Conservation (phyloP, 2,797 vertebrate species). For the Phrynocephalus forsythii region DNA sequence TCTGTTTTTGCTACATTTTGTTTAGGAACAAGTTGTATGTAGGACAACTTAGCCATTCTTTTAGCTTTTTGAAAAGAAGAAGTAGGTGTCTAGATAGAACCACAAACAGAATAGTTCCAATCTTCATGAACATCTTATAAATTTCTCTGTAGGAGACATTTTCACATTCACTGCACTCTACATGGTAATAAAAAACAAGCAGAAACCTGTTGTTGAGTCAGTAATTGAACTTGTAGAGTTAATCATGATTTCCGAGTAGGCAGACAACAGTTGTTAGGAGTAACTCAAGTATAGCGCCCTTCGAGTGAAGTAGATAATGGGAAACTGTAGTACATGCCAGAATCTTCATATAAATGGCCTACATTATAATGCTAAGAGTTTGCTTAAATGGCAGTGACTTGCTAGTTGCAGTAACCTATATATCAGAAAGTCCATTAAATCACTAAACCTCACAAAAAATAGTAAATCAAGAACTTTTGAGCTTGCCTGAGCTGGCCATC, state of each 20-base stretch:
- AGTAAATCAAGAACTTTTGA: constrained; percentile 52
- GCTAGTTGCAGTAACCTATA: constrained; percentile 21
- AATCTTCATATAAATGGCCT: not conserved
- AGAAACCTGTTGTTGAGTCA: constrained; percentile 10
- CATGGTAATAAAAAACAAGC: not conserved
- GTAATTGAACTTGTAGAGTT: constrained; percentile 7
- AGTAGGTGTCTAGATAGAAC: not conserved
- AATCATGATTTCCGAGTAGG: not conserved
- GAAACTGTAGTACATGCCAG: not conserved
- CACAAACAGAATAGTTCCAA: not conserved
- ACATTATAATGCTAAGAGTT: not conserved
- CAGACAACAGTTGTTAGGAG: not conserved
- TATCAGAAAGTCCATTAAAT: constrained; percentile 58
- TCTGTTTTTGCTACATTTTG: not conserved
- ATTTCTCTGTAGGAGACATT: not conserved
- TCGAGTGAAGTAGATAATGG: not conserved
- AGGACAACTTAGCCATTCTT: not conserved
- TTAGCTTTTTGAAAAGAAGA: not conserved
- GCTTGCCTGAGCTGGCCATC: constrained; percentile 44
- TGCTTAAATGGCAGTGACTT: constrained; percentile 33
- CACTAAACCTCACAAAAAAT: constrained; percentile 42
- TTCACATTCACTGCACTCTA: not conserved
- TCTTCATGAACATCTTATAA: not conserved
- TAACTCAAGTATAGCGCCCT: not conserved
- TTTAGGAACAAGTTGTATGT: not conserved